Evolutionary conservation across 1,140 invertebrate genomes (phyloP).

Genomic region (Drosophila pseudoananassae): DNA sequence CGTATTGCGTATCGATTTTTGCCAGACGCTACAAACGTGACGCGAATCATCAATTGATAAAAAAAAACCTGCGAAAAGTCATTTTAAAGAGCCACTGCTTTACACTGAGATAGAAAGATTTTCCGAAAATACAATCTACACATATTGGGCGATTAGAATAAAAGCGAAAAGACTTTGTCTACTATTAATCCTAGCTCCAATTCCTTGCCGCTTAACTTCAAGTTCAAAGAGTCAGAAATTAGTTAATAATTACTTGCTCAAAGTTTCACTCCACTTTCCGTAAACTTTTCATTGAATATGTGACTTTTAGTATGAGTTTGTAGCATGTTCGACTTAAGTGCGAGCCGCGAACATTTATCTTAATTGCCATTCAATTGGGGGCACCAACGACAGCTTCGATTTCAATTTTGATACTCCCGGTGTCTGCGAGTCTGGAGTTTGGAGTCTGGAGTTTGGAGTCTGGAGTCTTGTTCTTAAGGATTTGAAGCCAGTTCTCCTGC

Average conservation of each 20-base stretch:
- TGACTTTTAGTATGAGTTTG: background rate
- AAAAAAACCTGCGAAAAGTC: constrained; percentile 29
- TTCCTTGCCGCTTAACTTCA: constrained; percentile 4
- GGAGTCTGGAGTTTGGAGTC: background rate
- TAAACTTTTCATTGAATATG: background rate
- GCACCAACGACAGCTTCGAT: constrained; percentile 40
- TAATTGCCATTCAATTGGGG: constrained; percentile 80
- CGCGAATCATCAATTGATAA: constrained; percentile 59
- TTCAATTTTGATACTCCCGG: constrained; percentile 74
- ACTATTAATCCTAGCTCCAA: no score
- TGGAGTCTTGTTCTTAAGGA: constrained; percentile 1
- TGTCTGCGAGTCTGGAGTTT: background rate
- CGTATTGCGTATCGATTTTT: constrained; percentile 61
- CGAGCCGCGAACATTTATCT: constrained; percentile 80
- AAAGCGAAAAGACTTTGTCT: no score
- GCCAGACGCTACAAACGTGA: constrained; percentile 75
- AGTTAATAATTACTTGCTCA: constrained; percentile 63
- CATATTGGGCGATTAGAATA: background rate
- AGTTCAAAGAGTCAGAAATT: constrained; percentile 66
- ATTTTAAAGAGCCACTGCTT: constrained; percentile 20
- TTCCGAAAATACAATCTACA: background rate
- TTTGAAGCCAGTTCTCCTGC: constrained; percentile 17
- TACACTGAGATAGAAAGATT: constrained; percentile 2
- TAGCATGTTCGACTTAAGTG: constrained; percentile 62
- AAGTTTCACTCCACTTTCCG: constrained; percentile 19